Percentiles rank a stretch among this genome's conserved stretches.
Conservation (phyloP, 2,797 vertebrate genomes). For the Knipowitschia caucasica region DNA sequence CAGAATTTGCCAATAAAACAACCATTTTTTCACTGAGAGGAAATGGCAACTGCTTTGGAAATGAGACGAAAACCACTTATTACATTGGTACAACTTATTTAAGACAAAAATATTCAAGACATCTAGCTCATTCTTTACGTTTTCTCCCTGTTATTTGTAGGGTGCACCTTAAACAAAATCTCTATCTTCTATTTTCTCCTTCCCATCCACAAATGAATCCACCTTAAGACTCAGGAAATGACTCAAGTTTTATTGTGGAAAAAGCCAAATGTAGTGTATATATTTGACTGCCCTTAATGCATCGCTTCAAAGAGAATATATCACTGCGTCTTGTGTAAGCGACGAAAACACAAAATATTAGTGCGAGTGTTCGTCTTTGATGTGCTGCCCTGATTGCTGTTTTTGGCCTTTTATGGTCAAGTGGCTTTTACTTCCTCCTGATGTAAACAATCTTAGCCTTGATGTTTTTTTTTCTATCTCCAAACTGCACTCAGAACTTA, state of each 20-base stretch:
- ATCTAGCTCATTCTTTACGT: too few relatives aligned
- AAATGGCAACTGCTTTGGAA: too few relatives aligned
- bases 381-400: slow-evolving; percentile 13
- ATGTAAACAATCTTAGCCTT: neutral
- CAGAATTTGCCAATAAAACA: too few relatives aligned
- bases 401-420: slow-evolving; percentile 31
- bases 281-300: neutral
- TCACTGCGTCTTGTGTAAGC: slow-evolving; percentile 4
- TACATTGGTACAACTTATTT: too few relatives aligned
- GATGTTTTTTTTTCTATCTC: slow-evolving; percentile 1
- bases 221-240: neutral
- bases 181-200: neutral
- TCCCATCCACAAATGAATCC: neutral
- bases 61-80: too few relatives aligned
- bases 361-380: slow-evolving; percentile 6
- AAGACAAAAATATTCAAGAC: too few relatives aligned
- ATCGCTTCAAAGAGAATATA: slow-evolving; percentile 4
- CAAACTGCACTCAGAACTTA: neutral
- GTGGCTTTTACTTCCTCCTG: slow-evolving; percentile 1
- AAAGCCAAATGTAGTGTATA: neutral
- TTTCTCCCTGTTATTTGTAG: too few relatives aligned
- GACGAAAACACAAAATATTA: slow-evolving; percentile 22
- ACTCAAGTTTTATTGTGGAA: neutral
- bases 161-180: too few relatives aligned
- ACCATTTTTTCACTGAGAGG: too few relatives aligned